Conservation (phyloP, 1,140 invertebrate genomes). For the Homalodisca vitripennis region DNA sequence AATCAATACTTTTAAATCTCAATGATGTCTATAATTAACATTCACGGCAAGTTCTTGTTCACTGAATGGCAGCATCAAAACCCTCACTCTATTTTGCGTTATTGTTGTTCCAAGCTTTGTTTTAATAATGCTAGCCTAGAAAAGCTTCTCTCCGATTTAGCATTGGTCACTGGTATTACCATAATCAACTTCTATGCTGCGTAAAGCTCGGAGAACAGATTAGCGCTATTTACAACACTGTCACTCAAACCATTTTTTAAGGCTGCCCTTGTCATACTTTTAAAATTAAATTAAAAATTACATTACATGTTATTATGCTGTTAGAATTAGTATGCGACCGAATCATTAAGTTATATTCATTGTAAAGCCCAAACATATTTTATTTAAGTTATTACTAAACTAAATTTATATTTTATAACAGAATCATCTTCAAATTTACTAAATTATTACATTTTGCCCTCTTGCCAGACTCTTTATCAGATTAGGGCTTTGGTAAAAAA, state of each 20-base stretch:
- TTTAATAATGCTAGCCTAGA: not conserved
- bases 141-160: not conserved
- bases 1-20: not conserved
- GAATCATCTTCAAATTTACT: too few relatives aligned
- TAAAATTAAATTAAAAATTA: not conserved
- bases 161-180: not conserved
- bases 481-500: too few relatives aligned
- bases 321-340: not conserved
- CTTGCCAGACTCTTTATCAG: too few relatives aligned
- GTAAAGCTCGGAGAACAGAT: not conserved
- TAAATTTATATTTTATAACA: too few relatives aligned
- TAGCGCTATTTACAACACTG: not conserved
- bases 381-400: not conserved
- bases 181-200: not conserved
- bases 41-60: not conserved
- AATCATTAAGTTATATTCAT: not conserved
- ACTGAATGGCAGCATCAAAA: not conserved
- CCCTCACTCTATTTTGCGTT: not conserved
- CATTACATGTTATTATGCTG: not conserved
- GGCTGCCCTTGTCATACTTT: not conserved
- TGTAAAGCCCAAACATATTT: not conserved
- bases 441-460: too few relatives aligned
- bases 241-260: not conserved
- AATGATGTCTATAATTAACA: not conserved
- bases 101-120: not conserved